Base-by-base conservation (phyloP, 1,140 invertebrate species). In the Pomphorhynchus laevis region DNA sequence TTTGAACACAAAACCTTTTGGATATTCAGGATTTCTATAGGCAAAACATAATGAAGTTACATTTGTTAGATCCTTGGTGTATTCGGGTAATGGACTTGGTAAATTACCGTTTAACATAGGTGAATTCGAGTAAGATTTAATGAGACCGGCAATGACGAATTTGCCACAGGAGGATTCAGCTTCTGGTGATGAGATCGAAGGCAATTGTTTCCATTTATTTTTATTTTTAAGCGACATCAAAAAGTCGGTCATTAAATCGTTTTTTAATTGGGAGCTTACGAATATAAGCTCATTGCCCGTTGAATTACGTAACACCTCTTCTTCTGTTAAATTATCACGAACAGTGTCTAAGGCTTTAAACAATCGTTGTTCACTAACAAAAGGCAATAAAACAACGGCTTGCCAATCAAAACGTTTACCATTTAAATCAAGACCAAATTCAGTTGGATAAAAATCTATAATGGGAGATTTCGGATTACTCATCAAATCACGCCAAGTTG, bases 361-460 rank as follows among this genome's bases (percentile, higher is more conserved):
- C 17, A 99, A 62, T 44, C 84, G 61, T 33, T 65, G 65, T 58
- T 95, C 84, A 51, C 95, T 82, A 1, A 98, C 86, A 62, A 95
- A 98, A 23, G 89, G 89, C 36, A 98, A 57, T 8, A 98, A 54
- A 4, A 86, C 86, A 8, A 98, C 86, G 41, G 86, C 86, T 63
- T 93, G 84, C 86, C 86, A 98, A 37, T 84, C 84, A 61, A 75
- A 93, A 57, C 89, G 93, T 57, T 98, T 98, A 14, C 89, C 89
- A 62, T 98, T 98, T 34, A 98, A 58, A 62, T 98, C 89, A 44
- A 91, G 38, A 24, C 34, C 20, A 55, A 98, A 98, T 53, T 95
- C 76, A 52, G 69, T 70, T 0, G 89, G 89, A 62, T 98, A 98
- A 59, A 98, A 95, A 58, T 98, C 89, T 46, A 95, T 89, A 33